Percentiles rank a stretch among this genome's conserved stretches.
phyloP scores from a whole-genome alignment of 2,797 vertebrate species.

The Alouatta caraya region DNA sequence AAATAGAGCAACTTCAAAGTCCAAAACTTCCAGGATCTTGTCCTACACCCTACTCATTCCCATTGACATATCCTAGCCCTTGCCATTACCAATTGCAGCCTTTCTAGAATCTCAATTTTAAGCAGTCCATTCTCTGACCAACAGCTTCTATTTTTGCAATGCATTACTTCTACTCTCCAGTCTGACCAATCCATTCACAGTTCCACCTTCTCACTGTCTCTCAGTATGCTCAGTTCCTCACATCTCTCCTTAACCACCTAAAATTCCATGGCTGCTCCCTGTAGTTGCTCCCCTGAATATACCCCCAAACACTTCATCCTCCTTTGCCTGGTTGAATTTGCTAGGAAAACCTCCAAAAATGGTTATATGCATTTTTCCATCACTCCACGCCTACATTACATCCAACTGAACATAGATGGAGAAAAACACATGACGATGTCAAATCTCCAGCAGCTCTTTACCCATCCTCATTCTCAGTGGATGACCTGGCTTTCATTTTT shows the following conservation, averaged over 20 bases:
- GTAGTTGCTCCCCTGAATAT: neutral
- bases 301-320: neutral
- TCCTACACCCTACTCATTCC: neutral
- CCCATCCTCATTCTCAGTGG: no score
- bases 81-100: neutral
- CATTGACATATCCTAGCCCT: neutral
- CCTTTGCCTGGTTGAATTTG: neutral
- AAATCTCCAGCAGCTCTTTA: neutral
- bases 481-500: neutral
- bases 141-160: neutral
- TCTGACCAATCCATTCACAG: neutral
- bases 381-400: neutral
- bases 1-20: neutral
- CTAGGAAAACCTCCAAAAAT: neutral
- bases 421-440: neutral
- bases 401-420: neutral
- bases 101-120: neutral
- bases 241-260: neutral
- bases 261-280: neutral
- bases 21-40: neutral
- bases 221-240: neutral
- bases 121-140: neutral
- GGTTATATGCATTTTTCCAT: neutral
- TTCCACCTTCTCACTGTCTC: neutral
- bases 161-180: neutral